Evolutionary conservation across 2,113 vertebrate genomes (phyloP).

Genomic region (Alethe diademata): DNA sequence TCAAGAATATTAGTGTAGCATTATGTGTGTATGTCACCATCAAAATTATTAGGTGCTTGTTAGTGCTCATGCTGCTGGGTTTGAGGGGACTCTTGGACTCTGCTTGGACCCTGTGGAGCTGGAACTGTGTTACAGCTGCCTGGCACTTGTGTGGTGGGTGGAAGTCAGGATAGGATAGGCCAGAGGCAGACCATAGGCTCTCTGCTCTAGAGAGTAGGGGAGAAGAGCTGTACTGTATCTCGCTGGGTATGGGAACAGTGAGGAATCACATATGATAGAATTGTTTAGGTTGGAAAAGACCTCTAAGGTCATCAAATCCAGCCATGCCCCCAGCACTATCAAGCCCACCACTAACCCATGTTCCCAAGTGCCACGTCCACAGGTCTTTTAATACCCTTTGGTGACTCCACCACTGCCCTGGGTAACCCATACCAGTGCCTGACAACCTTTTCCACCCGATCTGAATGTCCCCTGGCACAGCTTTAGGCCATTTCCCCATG

Average conservation of each 20-base stretch:
- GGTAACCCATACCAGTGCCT: not conserved
- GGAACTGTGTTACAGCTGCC: not conserved
- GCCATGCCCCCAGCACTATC: not conserved
- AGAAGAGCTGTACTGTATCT: not conserved
- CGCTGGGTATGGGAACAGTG: not conserved
- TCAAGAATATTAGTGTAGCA: not conserved
- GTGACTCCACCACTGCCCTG: not conserved
- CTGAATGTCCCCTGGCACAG: not conserved
- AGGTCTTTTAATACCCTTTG: not conserved
- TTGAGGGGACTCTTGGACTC: not conserved
- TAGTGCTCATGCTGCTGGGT: not conserved
- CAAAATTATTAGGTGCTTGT: not conserved
- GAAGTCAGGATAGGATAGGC: accelerated
- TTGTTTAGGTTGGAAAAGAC: not conserved
- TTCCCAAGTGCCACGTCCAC: not conserved
- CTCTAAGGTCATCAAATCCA: not conserved
- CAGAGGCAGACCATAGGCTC: not conserved
- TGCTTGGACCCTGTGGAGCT: not conserved
- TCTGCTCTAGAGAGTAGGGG: accelerated
- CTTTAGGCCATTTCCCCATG: not conserved
- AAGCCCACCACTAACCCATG: not conserved
- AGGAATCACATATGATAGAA: not conserved
- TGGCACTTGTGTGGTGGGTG: not conserved
- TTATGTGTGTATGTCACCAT: not conserved
- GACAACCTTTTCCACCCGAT: not conserved